Evolutionary conservation across 92 coral and sea anemone genomes (phyloP).

Genomic region (Heliopora coerulea): DNA sequence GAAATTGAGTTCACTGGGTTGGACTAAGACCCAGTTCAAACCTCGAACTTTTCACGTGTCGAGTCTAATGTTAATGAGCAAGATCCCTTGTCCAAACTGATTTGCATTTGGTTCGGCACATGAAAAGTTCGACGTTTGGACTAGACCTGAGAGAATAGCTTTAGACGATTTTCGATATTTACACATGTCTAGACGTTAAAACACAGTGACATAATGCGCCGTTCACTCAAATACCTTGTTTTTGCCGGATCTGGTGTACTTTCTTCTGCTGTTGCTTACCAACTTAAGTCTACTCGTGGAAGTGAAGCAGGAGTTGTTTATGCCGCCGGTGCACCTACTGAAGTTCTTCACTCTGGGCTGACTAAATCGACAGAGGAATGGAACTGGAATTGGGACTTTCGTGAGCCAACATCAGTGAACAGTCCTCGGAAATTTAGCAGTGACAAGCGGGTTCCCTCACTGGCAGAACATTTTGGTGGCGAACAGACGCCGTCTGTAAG

Average conservation of each 20-base stretch:
- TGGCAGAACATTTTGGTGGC: constrained; percentile 10
- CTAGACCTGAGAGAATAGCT: no score
- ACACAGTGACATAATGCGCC: constrained; percentile 1
- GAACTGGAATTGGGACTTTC: constrained; percentile 38
- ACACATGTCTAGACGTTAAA: no score
- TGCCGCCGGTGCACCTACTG: constrained; percentile 7
- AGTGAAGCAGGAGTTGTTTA: constrained; percentile 9
- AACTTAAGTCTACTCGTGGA: neutral
- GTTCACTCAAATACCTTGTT: constrained; percentile 30
- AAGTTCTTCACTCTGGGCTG: constrained; percentile 6
- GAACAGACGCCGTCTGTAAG: neutral
- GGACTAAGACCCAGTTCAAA: no score
- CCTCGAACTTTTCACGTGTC: no score
- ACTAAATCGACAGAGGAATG: neutral
- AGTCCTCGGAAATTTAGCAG: neutral
- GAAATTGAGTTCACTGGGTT: no score
- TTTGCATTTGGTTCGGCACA: no score
- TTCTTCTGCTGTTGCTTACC: constrained; percentile 7
- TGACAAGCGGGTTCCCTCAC: constrained; percentile 9
- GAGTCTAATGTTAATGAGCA: no score
- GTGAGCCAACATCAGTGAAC: constrained; percentile 28
- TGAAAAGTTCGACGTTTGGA: no score
- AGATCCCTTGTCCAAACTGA: no score
- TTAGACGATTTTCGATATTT: no score
- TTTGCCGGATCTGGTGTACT: constrained; percentile 20